A percentile compares a stretch with the other conserved stretches of the same genome.
phyloP scores from a whole-genome alignment of 2,888 invertebrate genomes.

The Drepanosiphum platanoidis region DNA sequence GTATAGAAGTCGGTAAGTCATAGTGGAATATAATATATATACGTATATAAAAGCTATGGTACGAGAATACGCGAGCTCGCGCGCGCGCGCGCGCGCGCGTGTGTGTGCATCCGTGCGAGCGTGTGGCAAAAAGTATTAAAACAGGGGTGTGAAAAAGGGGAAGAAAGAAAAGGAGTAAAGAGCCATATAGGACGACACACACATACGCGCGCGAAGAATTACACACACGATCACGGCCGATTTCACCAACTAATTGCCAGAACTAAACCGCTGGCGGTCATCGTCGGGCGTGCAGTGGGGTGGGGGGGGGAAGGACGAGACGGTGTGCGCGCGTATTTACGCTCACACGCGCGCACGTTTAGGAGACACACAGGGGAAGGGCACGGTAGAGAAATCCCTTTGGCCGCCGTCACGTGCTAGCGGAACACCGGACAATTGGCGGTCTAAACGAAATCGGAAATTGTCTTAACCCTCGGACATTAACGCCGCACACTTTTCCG shows the following conservation, averaged over 20 bases:
- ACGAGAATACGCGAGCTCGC: neutral
- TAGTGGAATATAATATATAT: too few relatives aligned
- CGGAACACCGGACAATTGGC: constrained; percentile 43
- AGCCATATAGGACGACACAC: neutral
- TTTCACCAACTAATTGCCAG: constrained; percentile 59
- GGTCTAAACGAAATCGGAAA: constrained; percentile 55
- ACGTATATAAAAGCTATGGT: neutral
- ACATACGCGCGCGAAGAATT: neutral
- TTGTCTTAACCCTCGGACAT: constrained; percentile 50
- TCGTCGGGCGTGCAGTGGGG: neutral
- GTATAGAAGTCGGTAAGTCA: neutral
- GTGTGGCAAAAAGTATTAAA: constrained; percentile 32
- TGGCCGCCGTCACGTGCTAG: constrained; percentile 49
- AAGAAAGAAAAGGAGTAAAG: constrained; percentile 50
- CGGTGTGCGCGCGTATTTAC: neutral
- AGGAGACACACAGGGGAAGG: neutral
- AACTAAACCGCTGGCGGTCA: constrained; percentile 44
- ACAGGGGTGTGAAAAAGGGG: constrained; percentile 41
- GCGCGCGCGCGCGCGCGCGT: neutral
- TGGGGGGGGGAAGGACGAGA: neutral
- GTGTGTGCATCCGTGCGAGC: neutral
- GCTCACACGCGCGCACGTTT: neutral
- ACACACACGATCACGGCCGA: constrained; percentile 59
- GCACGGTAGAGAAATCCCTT: constrained; percentile 49
- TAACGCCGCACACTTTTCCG: constrained; percentile 38